These are phyloP conservation scores for Mobula birostris DNA, from an alignment of 2,113 vertebrate genomes.

Conservation along the genomic window DNA sequence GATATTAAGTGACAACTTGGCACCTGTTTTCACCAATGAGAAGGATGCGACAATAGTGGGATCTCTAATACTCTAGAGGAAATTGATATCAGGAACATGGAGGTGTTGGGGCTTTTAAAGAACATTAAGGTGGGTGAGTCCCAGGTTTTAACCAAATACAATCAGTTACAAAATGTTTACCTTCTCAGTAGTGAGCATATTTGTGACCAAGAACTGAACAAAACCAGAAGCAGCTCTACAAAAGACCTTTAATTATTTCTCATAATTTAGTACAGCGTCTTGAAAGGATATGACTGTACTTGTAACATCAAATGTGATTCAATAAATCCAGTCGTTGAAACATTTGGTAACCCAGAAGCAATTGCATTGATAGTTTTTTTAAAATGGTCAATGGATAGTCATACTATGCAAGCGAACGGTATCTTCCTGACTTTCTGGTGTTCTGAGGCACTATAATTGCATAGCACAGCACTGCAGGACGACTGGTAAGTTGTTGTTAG, in stretches of 20 bases:
- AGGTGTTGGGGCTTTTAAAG: too few species aligned
- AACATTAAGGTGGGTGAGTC: too few species aligned
- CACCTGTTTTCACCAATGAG: too few species aligned
- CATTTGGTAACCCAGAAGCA: background rate
- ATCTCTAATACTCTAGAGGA: background rate
- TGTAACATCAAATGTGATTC: too few species aligned
- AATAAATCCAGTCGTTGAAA: background rate
- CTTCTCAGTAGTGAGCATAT: background rate
- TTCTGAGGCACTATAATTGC: constrained; percentile 45
- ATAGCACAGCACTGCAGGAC: constrained; percentile 16
- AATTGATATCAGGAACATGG: background rate
- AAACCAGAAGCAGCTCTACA: background rate
- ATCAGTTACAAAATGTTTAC: background rate
- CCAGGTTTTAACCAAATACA: background rate
- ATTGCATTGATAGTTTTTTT: background rate
- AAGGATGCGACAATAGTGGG: too few species aligned
- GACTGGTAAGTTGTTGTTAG: constrained; percentile 44
- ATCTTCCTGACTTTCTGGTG: background rate
- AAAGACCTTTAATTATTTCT: background rate
- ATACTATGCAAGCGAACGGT: background rate
- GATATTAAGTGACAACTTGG: too few species aligned
- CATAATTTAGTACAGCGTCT: background rate
- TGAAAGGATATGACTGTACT: background rate
- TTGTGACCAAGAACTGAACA: background rate
- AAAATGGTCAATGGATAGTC: background rate